phyloP scores from a whole-genome alignment of 2,113 vertebrate species.

The Petroica traversi region DNA sequence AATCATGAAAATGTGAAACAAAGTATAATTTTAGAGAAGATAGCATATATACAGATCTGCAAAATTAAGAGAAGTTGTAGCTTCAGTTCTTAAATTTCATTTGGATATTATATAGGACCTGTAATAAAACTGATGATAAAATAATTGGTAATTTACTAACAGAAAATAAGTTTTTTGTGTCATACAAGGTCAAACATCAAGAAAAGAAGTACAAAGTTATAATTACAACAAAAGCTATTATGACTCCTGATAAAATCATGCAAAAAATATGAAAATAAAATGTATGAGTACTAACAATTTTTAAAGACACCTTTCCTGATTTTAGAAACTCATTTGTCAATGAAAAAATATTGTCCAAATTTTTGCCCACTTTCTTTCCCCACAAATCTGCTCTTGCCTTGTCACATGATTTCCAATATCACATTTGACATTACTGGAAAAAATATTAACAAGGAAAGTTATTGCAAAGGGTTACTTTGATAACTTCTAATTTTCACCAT shows the following conservation, averaged over 20 bases:
- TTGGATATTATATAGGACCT: not conserved
- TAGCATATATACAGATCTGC: rapidly evolving
- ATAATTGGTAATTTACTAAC: not conserved
- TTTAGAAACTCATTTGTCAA: not conserved
- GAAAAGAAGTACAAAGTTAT: not conserved
- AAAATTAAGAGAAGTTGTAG: not conserved
- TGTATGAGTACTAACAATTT: rapidly evolving
- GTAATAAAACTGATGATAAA: not conserved
- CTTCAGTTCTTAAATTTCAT: not conserved
- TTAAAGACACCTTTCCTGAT: not conserved
- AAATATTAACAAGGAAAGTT: not conserved
- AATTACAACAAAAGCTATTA: not conserved
- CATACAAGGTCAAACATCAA: not conserved
- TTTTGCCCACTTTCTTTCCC: not conserved
- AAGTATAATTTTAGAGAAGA: not conserved
- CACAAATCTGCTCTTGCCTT: not conserved
- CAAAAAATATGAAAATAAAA: not conserved
- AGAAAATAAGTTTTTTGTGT: not conserved
- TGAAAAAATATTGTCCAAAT: rapidly evolving
- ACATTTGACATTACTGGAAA: not conserved
- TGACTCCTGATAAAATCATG: rapidly evolving
- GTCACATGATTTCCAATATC: not conserved
- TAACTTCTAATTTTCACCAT: not conserved
- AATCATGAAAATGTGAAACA: not conserved
- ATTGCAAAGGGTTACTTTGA: not conserved